Conservation (phyloP, 2,113 vertebrate genomes). For the Leuciscus idus region DNA sequence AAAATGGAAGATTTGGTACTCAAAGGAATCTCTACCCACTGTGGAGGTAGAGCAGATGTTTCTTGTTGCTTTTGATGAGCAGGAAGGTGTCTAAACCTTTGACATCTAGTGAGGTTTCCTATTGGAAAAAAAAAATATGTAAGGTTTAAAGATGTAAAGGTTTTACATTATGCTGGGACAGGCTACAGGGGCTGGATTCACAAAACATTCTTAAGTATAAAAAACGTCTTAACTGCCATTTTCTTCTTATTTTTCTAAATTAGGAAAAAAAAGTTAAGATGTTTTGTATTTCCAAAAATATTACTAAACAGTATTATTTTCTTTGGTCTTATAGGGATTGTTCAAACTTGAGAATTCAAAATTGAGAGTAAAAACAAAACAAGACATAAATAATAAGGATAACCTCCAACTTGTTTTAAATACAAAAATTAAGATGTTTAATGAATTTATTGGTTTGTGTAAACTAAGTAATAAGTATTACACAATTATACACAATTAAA, state of each 20-base stretch:
- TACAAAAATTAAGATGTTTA: background rate
- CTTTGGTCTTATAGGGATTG: background rate
- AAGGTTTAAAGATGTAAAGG: background rate
- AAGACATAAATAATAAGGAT: background rate
- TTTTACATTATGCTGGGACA: background rate
- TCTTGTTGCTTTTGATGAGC: conserved; percentile 46
- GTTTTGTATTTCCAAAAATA: background rate
- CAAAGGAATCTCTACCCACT: conserved; percentile 1
- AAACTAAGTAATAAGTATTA: background rate
- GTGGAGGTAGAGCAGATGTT: conserved; percentile 47
- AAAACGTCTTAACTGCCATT: background rate
- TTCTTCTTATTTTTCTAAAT: background rate
- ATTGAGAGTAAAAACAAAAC: background rate
- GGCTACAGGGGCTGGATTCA: background rate
- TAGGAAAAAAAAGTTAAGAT: too few relatives aligned
- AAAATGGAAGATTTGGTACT: conserved; percentile 46
- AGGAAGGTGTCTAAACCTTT: background rate
- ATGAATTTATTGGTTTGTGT: background rate
- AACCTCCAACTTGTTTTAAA: too few relatives aligned
- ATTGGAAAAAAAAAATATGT: conserved; percentile 2
- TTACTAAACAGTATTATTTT: background rate
- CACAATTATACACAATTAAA: background rate
- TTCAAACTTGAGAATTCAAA: background rate
- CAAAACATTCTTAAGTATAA: too few relatives aligned
- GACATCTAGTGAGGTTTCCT: background rate